Evolutionary conservation across 2,888 invertebrate genomes (phyloP), one percentile per base, ranked within the genome.

Genomic region (Actias luna): DNA sequence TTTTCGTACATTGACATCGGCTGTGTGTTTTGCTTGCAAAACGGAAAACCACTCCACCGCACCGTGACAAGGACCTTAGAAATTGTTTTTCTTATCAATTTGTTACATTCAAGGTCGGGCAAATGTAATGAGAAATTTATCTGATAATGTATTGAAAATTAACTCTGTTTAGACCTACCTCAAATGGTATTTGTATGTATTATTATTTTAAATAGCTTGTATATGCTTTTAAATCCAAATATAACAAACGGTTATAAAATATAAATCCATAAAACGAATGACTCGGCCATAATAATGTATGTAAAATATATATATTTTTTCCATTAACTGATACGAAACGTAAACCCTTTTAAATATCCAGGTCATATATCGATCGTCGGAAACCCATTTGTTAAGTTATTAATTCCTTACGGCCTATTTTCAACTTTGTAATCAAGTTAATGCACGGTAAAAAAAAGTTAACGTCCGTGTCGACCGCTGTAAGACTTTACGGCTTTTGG

Each of bases 371-470:
- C 29, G 55, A 29, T 29, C 29, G 29, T 29, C 18, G 22, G n/a
- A 18, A 22, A 39, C 16, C 16, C 29, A 29, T 35, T 27, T 25
- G 18, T 29, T 14, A 52, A 59, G 50, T 42, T 67, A 65, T 67
- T 64, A 68, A 67, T 64, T 65, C 61, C 67, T 68, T 59, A 61
- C 25, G 58, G 62, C 29, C 63, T 58, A 58, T 61, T 55, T 46
- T 42, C 31, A 31, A 62, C 57, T 58, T 42, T 55, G 55, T 65
- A 71, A 71, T 71, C 69, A 66, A 62, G 62, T 42, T 71, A 71
- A 71, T 71, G 68, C 33, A 61, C 33, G 61, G 58, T 57, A 62
- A 61, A 62, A n/a, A n/a, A 62, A 58, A 58, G 36, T 62, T 58
- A 58, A 55, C 31, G 58, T 57, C 31, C 39, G 33, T 57, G 58